Conservation (phyloP, 2,797 vertebrate species). For the Fundulus diaphanus region DNA sequence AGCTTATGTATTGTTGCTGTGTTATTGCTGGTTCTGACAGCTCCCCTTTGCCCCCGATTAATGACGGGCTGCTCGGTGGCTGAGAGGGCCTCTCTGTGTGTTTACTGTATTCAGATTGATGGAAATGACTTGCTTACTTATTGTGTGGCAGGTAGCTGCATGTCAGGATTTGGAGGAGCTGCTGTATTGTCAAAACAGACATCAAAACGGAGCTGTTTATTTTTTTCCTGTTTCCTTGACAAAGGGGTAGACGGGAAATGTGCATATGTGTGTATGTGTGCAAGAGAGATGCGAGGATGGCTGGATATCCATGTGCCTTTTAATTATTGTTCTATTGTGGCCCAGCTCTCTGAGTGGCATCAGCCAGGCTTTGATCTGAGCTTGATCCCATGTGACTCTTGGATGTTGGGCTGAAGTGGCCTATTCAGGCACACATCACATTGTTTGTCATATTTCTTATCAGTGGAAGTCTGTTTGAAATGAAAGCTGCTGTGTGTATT, state of each 20-base stretch:
- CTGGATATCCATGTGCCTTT: slow-evolving; percentile 64
- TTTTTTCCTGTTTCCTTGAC: slow-evolving; percentile 48
- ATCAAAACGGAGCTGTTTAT: slow-evolving; percentile 62
- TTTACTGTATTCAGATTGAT: slow-evolving; percentile 47
- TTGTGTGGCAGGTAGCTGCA: slow-evolving; percentile 29
- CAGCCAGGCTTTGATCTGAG: slow-evolving; percentile 74
- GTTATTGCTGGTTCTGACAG: slow-evolving; percentile 44
- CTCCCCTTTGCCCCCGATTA: slow-evolving; percentile 22
- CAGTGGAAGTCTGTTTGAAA: slow-evolving; percentile 50
- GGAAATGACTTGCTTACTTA: slow-evolving; percentile 29
- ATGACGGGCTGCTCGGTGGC: slow-evolving; percentile 35
- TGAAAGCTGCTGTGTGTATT: slow-evolving; percentile 42
- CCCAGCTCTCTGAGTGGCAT: slow-evolving; percentile 48
- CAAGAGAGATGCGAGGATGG: slow-evolving; percentile 3
- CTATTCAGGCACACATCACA: slow-evolving; percentile 64
- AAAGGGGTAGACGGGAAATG: slow-evolving; percentile 23
- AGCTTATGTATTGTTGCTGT: slow-evolving; percentile 38
- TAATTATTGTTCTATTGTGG: slow-evolving; percentile 74
- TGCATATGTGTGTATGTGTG: slow-evolving; percentile 10
- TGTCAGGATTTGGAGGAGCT: slow-evolving; percentile 4
- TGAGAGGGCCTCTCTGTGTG: slow-evolving; percentile 34
- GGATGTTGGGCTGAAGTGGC: slow-evolving; percentile 66
- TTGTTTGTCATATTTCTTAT: slow-evolving; percentile 65
- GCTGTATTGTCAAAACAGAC: slow-evolving; percentile 54
- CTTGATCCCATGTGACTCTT: slow-evolving; percentile 72